Evolutionary conservation across 1,140 invertebrate genomes (phyloP), one percentile per base, ranked within the genome.

Genomic region (Apis cerana): DNA sequence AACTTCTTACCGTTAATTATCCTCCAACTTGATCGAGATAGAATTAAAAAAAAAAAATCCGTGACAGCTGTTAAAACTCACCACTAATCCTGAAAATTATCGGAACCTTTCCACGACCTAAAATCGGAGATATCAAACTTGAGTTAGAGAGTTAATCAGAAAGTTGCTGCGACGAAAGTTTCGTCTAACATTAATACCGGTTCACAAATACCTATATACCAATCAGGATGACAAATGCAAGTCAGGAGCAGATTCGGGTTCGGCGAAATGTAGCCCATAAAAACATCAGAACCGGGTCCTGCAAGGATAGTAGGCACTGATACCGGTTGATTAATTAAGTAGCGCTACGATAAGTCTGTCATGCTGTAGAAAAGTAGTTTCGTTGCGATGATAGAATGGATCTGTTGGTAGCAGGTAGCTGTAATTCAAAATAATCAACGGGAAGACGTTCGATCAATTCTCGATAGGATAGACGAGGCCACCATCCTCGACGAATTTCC

Each of bases 241-340:
- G 75, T 88, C 80, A 76, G 50, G 19, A 72, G 43, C 85, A 86
- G 85, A 87, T 86, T 86, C 62, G 21, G 56, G 59, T 87, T 61
- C 65, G 64, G 69, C 69, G 74, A 19, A 19, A 19, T 21, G 56
- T 59, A 23, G 56, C 52, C 67, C 69, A 70, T 61, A 86, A 86
- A 88, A 88, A 88, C 67, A 54, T 56, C 17, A 80, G 59, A 17
- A 50, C 69, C 50, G 50, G 33, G 1, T 19, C 43, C 27, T 54
- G 19, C 27, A 56, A 59, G 70, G 27, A 56, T 33, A 33, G 23
- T 12, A 83, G 69, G 69, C 77, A 68, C 62, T 83, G 80, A 88
- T 80, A 71, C 61, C 79, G 54, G 21, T 64, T 89, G 88, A 89
- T 89, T 89, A 89, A 89, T 89, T 89, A 89, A 89, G 72, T 82